Base-by-base conservation (phyloP, 1,140 invertebrate species). In the Papilio polyxenes region DNA sequence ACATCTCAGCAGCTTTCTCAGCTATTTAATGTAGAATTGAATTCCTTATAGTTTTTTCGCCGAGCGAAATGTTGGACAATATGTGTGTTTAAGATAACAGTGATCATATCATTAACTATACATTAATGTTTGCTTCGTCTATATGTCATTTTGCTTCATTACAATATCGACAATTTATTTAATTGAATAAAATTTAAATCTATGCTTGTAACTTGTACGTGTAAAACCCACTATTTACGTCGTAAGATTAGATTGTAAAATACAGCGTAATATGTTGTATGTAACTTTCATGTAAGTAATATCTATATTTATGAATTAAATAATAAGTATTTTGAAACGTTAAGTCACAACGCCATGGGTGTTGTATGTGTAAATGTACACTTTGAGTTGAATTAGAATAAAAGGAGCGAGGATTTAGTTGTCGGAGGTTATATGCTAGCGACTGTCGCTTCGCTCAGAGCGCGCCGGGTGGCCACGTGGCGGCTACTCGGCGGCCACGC, bases 301-400 rank as follows among this genome's bases (percentile, higher is more conserved):
- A 89, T 92, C 88, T 94, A 92, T 93, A 92, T 93, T 93, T 92
- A 92, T 93, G 89, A 92, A 88, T 88, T 89, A 89, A 89, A 89
- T 85, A 83, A 75, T 93, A 92, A 92, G 90, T 91, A 92, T 92
- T 92, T 90, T 88, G 87, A 90, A 90, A 85, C 82, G 82, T 83
- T 89, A 88, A 86, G 88, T 79, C 89, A 89, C 89, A 31, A 90
- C 89, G 65, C 65, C 86, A 88, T 87, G 83, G 86, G 89, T 92
- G 89, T 93, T 92, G 85, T 91, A 88, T 89, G 87, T 92, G 88
- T 92, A 91, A 91, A 89, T 93, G 90, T 92, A 91, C 88, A 91
- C 90, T 88, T 90, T 90, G 88, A 90, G 89, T 92, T 90, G 87
- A 89, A 88, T 83, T 92, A 91, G 87, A 80, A 85, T 72, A 90